Conservation (phyloP, 2,113 vertebrate genomes). For the Protobothrops mucrosquamatus region DNA sequence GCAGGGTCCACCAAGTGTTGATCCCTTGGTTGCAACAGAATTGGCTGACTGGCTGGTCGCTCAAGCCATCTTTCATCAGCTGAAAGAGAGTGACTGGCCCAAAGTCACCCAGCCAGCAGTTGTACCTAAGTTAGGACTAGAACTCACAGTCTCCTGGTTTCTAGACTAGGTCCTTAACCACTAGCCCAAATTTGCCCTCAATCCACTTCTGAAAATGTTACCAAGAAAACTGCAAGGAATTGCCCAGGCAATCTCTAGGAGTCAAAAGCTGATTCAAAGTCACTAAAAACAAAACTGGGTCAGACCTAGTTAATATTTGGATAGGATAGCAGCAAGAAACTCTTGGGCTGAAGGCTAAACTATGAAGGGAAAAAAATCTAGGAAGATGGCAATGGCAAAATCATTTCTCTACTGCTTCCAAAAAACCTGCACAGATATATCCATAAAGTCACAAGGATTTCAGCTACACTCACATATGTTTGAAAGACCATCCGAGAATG, state of each 20-base stretch:
- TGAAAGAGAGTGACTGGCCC: neutral
- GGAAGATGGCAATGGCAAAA: neutral
- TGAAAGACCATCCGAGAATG: neutral
- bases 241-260: neutral
- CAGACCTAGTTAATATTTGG: neutral
- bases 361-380: neutral
- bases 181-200: neutral
- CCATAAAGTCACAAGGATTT: neutral
- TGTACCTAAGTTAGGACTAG: neutral
- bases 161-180: neutral
- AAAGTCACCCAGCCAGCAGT: neutral
- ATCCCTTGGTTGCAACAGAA: neutral
- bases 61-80: neutral
- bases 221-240: neutral
- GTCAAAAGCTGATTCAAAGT: neutral
- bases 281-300: neutral
- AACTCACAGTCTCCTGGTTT: neutral
- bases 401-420: neutral
- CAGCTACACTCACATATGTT: neutral
- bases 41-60: neutral
- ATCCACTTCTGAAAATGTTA: neutral
- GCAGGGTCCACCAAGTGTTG: neutral
- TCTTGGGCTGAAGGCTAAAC: neutral
- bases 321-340: neutral
- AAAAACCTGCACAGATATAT: neutral